Evolutionary conservation across 2,797 vertebrate genomes (phyloP), one percentile per base, ranked within the genome.

Genomic region (Scolopax rusticola): DNA sequence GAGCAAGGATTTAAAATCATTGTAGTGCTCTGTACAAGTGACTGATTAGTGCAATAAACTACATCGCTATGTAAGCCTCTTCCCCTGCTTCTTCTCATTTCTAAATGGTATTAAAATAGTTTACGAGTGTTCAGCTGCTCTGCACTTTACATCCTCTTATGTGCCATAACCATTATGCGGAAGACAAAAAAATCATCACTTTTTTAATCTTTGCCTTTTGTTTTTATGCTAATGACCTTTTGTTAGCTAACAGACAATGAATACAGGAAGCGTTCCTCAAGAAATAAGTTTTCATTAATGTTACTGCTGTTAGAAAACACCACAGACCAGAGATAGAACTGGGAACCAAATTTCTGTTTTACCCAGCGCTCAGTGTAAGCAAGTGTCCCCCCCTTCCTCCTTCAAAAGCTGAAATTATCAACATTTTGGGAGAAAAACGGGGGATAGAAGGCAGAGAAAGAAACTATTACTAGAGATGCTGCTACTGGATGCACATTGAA

Each of bases 11-110:
- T 93, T 81, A 45, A 93, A 91, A 15, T 21, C 76, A 69, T 25
- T 15, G 23, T 12, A 65, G 54, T 11, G 11, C 50, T 84, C 65
- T 32, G 30, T 40, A 69, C 53, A 73, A 93, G 57, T 84, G 87
- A 96, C 65, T 73, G 85, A 96, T 94, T 78, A 78, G 38, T 53
- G 59, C n/a, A 93, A 93, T 95, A 96, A 96, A 94, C 36, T 32
- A 33, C 14, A 10, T 20, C 82, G 70, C 79, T 73, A 86, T 50
- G 10, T 75, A 85, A 88, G 76, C 38, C 57, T 88, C 82, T 88
- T 76, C 47, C 77, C 61, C 47, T 88, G 25, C 11, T 80, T 65
- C 89, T 92, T 75, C 89, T 85, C 36, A 84, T 84, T 93, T 86
- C 76, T 81, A 82, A 91, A 59, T 54, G 51, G 21, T 70, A 91